phyloP scores from a whole-genome alignment of 2,888 invertebrate species.

The Flabesymbios commensalis region DNA sequence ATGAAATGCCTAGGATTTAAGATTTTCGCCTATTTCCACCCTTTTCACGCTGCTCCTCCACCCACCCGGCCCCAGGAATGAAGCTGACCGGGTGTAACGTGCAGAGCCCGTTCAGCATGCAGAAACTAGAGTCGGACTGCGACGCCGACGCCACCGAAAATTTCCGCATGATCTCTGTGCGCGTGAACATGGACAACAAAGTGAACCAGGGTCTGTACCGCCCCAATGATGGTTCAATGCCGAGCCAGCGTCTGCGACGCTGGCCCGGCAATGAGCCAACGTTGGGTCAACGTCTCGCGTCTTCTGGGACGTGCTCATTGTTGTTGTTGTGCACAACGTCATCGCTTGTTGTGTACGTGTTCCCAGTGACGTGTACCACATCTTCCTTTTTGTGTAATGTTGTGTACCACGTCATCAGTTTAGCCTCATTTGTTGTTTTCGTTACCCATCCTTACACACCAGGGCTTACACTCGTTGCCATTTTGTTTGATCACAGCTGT shows the following conservation, averaged over 20 bases:
- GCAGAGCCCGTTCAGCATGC: slow-evolving; percentile 20
- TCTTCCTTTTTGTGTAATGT: neutral
- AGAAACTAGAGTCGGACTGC: slow-evolving; percentile 16
- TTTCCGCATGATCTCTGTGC: slow-evolving; percentile 30
- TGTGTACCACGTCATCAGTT: no score
- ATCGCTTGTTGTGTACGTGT: neutral
- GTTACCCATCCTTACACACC: no score
- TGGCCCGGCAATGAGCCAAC: no score
- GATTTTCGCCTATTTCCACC: neutral
- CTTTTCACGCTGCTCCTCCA: neutral
- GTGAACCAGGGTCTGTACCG: slow-evolving; percentile 24
- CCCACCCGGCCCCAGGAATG: slow-evolving; percentile 6
- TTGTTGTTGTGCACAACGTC: neutral
- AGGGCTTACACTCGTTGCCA: no score
- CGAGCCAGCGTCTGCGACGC: no score
- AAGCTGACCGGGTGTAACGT: slow-evolving; percentile 24
- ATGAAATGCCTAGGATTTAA: no score
- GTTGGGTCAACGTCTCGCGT: no score
- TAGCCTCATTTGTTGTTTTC: no score
- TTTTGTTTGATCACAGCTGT: no score
- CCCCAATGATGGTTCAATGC: no score
- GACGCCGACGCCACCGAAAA: slow-evolving; percentile 23
- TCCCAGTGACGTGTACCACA: neutral
- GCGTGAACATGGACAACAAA: slow-evolving; percentile 27
- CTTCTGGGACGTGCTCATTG: neutral